Percentiles rank a stretch among this genome's conserved stretches.
Conservation (phyloP, 1,140 invertebrate genomes). For the Episyrphus balteatus region DNA sequence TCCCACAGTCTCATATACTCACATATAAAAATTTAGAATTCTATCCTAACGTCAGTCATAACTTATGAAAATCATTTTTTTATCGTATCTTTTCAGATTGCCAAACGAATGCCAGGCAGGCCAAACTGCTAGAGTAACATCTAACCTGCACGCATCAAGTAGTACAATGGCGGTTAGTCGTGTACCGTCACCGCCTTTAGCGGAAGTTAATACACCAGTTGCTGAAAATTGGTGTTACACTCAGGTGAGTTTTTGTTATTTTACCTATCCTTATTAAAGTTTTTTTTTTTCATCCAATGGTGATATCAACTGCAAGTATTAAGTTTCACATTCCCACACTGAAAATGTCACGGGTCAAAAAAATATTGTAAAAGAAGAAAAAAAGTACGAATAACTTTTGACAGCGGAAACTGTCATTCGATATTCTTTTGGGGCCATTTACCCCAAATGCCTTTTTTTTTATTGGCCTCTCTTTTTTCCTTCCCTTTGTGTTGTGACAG, state of each 20-base stretch:
- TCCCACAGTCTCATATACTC: no score
- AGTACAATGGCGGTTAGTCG: constrained; percentile 82
- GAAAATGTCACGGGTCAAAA: no score
- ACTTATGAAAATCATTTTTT: constrained; percentile 4
- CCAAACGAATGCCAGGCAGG: constrained; percentile 77
- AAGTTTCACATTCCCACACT: no score
- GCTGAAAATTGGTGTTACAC: constrained; percentile 96
- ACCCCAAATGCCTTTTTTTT: background rate
- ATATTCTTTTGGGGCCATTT: background rate
- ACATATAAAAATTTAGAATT: background rate
- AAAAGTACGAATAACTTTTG: no score
- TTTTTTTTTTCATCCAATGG: no score
- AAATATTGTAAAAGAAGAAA: no score
- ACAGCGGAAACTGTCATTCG: no score
- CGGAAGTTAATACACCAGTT: constrained; percentile 84
- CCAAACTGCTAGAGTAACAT: constrained; percentile 67
- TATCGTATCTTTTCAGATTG: constrained; percentile 48
- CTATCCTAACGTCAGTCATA: background rate
- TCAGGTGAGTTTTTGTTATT: constrained; percentile 52
- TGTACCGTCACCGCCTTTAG: constrained; percentile 77
- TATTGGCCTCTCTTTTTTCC: background rate
- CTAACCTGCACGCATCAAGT: constrained; percentile 56
- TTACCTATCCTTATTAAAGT: no score
- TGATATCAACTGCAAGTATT: no score
- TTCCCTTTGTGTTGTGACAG: no score